These are phyloP conservation scores for Macrobrachium rosenbergii DNA, from an alignment of 1,140 invertebrate genomes.

Conservation along the genomic window DNA sequence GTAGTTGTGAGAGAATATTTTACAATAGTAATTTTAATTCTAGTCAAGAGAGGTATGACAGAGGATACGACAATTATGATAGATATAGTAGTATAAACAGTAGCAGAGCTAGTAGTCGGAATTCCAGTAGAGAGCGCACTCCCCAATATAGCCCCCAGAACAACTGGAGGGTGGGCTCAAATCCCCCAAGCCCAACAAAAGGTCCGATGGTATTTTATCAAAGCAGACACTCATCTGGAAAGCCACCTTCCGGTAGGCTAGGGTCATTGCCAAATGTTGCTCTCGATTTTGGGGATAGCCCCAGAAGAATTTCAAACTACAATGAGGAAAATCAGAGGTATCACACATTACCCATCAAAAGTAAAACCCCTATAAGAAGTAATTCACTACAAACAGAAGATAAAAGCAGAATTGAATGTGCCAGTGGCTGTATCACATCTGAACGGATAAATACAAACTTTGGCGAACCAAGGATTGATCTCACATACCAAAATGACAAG, in stretches of 20 bases:
- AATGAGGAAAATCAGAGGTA: slow-evolving; percentile 34
- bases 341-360: slow-evolving; percentile 49
- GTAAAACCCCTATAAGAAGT: slow-evolving; percentile 1
- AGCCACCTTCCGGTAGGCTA: slow-evolving; percentile 52
- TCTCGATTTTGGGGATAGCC: slow-evolving; percentile 33
- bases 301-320: slow-evolving; percentile 10
- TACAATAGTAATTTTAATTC: slow-evolving; percentile 50
- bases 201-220: slow-evolving; percentile 8
- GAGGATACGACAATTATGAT: slow-evolving; percentile 58
- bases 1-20: slow-evolving; percentile 49
- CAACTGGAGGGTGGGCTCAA: slow-evolving; percentile 48
- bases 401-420: background rate
- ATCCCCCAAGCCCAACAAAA: slow-evolving; percentile 44
- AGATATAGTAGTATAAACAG: slow-evolving; percentile 56
- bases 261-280: slow-evolving; percentile 54
- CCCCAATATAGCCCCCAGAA: slow-evolving; percentile 40
- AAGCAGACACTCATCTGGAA: slow-evolving; percentile 35
- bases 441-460: background rate
- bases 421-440: background rate
- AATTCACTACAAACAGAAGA: background rate
- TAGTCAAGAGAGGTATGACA: slow-evolving; percentile 36
- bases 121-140: slow-evolving; percentile 42
- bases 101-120: slow-evolving; percentile 54
- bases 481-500: no score
- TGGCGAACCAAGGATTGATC: no score